These are phyloP conservation scores for Plectrocnemia conspersa DNA, from an alignment of 1,140 invertebrate species.

Conservation along the genomic window DNA sequence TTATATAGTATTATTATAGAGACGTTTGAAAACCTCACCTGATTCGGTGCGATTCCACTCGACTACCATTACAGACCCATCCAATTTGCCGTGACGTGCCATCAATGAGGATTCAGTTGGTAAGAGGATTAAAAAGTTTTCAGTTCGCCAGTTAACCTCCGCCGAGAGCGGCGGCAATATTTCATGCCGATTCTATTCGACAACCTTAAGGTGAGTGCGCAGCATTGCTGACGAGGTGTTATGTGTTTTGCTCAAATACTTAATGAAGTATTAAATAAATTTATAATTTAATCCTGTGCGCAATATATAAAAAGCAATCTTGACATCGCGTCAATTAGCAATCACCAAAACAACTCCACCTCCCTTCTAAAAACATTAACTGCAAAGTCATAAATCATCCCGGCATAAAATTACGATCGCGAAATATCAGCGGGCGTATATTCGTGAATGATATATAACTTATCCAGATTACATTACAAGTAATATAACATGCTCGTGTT, in stretches of 20 bases:
- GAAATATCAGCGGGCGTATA: not conserved
- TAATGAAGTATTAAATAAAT: too few relatives aligned
- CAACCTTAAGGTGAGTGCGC: too few relatives aligned
- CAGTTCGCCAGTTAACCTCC: conserved; percentile 18
- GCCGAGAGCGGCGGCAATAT: not conserved
- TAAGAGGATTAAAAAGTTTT: conserved; percentile 31
- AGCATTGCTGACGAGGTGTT: too few relatives aligned
- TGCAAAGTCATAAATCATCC: conserved; percentile 4
- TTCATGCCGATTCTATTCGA: not conserved
- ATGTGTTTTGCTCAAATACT: too few relatives aligned
- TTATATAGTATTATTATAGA: too few relatives aligned
- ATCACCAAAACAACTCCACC: too few relatives aligned
- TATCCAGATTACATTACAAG: conserved; percentile 28
- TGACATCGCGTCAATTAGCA: too few relatives aligned
- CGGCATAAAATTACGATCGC: not conserved
- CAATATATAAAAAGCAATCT: too few relatives aligned
- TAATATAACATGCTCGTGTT: conserved; percentile 26
- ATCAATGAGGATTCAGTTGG: conserved; percentile 15
- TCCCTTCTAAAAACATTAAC: conserved; percentile 5
- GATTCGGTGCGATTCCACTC: conserved; percentile 12
- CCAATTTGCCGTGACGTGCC: conserved; percentile 22
- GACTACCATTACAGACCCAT: conserved; percentile 14
- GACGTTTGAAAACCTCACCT: too few relatives aligned
- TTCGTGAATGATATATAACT: conserved; percentile 3
- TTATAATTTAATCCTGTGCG: too few relatives aligned